Evolutionary conservation across 2,113 vertebrate species (phyloP).

Genomic region (Poecile atricapillus): DNA sequence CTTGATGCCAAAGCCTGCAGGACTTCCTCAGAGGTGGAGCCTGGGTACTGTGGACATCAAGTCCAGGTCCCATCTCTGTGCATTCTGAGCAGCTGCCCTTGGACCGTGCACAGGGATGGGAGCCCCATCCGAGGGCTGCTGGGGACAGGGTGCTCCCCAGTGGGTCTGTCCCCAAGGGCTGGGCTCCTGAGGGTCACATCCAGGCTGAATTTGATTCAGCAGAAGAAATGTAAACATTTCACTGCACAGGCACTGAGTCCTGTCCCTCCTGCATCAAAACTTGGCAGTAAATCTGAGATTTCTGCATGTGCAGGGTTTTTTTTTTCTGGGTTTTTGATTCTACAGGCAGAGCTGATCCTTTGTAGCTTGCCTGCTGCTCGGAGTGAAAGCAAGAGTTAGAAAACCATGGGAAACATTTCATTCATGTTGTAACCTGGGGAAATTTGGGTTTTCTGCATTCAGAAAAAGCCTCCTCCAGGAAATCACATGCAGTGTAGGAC

Average conservation of each 20-base stretch:
- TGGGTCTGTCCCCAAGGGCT: not conserved
- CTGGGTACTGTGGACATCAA: not conserved
- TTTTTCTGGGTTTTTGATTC: not conserved
- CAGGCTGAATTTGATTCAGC: not conserved
- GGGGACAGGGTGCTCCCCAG: not conserved
- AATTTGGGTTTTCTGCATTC: not conserved
- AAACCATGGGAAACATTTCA: not conserved
- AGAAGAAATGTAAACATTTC: not conserved
- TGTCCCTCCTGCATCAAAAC: not conserved
- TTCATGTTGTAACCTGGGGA: not conserved
- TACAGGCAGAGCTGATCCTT: not conserved
- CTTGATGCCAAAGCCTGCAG: not conserved
- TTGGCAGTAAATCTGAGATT: not conserved
- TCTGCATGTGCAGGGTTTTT: not conserved
- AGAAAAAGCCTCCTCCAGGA: not conserved
- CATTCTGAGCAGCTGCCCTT: not conserved
- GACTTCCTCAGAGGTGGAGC: accelerated
- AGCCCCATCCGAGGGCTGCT: accelerated
- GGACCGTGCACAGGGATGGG: not conserved
- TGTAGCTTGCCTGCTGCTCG: not conserved
- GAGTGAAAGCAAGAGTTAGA: not conserved
- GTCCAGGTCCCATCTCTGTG: not conserved
- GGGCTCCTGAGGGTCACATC: not conserved
- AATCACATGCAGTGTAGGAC: not conserved
- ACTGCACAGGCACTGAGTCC: not conserved